Percentiles rank a stretch among this genome's conserved stretches.
Evolutionary conservation across 2,797 vertebrate genomes (phyloP).

Genomic region (Netta rufina): DNA sequence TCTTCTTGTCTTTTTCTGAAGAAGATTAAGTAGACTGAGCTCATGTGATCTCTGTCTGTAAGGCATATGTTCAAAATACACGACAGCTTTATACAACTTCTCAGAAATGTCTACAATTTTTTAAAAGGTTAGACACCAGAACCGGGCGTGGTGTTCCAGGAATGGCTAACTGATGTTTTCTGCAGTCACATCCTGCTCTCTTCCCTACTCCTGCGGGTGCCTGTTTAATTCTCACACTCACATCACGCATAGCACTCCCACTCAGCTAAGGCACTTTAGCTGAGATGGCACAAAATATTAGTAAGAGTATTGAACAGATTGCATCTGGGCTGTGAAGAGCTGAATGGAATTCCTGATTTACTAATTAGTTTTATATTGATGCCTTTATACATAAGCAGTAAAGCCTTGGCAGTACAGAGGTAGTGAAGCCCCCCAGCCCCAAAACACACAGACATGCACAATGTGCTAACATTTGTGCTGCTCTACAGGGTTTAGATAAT

Average conservation of each 20-base stretch:
- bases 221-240: not conserved
- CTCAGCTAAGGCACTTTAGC: not conserved
- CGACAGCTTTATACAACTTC: not conserved
- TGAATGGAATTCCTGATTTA: not conserved
- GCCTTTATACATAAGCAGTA: not conserved
- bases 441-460: not conserved
- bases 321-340: not conserved
- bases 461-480: no score
- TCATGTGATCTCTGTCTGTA: not conserved
- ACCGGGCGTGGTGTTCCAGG: not conserved
- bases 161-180: not conserved
- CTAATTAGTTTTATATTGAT: not conserved
- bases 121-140: not conserved
- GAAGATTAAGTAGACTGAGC: not conserved
- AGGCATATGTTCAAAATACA: not conserved
- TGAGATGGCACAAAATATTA: not conserved
- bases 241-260: not conserved
- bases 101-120: not conserved
- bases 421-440: not conserved
- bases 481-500: not conserved
- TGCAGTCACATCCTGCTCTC: accelerated
- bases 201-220: not conserved
- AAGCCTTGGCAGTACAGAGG: not conserved
- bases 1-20: not conserved
- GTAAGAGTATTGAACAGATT: not conserved